phyloP scores from a whole-genome alignment of 1,140 invertebrate genomes.

The Acromyrmex charruanus region DNA sequence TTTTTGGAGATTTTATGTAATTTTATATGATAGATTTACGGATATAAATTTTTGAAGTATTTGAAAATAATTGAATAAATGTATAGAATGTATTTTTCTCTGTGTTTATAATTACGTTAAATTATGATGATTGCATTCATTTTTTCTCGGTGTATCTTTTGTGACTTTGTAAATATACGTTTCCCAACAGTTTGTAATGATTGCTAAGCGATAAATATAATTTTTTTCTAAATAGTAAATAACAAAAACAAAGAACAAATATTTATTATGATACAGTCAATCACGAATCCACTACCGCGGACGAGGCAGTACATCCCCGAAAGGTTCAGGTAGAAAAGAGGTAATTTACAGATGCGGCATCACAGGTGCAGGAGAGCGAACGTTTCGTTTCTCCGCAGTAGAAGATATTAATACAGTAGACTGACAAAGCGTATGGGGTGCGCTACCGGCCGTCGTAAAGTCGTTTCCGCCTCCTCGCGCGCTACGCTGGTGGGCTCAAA shows the following conservation, averaged over 20 bases:
- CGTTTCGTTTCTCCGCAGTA: constrained; percentile 53
- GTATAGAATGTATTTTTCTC: too few relatives aligned
- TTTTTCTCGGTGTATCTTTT: not conserved
- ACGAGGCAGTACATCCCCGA: constrained; percentile 29
- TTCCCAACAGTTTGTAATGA: not conserved
- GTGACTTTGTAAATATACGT: constrained; percentile 15
- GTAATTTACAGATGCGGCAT: constrained; percentile 71
- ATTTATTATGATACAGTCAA: constrained; percentile 21
- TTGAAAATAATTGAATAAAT: too few relatives aligned
- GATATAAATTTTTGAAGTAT: too few relatives aligned
- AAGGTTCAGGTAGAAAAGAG: constrained; percentile 66
- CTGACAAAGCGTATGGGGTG: constrained; percentile 65
- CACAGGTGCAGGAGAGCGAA: constrained; percentile 59
- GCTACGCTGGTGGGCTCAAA: constrained; percentile 72
- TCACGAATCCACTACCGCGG: not conserved
- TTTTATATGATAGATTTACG: too few relatives aligned
- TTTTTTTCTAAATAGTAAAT: not conserved
- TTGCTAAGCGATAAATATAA: not conserved
- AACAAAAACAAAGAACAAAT: constrained; percentile 36
- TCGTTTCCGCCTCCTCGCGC: constrained; percentile 70
- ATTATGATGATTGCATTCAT: not conserved
- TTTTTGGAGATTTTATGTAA: too few relatives aligned
- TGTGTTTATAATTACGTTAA: too few relatives aligned
- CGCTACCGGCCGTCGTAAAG: constrained; percentile 79
- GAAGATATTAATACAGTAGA: constrained; percentile 75